These are phyloP conservation scores for Saxicola maurus DNA, from an alignment of 2,797 vertebrate species.

Conservation along the genomic window DNA sequence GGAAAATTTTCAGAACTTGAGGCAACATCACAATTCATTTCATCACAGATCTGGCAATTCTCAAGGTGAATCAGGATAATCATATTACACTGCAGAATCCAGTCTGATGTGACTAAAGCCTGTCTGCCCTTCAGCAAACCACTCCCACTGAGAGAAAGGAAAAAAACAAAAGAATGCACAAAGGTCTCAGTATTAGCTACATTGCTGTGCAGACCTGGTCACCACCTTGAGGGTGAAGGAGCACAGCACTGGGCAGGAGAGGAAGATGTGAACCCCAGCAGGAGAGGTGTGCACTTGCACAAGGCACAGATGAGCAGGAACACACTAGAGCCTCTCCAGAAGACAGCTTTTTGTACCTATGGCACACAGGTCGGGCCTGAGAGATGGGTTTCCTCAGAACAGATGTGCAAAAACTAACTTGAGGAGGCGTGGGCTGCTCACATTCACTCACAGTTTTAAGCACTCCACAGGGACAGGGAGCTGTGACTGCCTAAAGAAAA, in stretches of 20 bases:
- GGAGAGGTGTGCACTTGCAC: background rate
- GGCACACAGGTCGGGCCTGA: background rate
- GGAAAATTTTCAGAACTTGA: background rate
- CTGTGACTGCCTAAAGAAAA: rapidly evolving
- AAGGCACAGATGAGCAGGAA: background rate
- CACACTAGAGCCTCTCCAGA: background rate
- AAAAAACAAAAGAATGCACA: background rate
- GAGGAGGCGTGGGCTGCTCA: rapidly evolving
- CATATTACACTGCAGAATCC: background rate
- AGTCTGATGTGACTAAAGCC: background rate
- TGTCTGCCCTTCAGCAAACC: background rate
- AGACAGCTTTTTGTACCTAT: background rate
- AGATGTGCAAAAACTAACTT: background rate
- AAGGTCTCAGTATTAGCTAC: background rate
- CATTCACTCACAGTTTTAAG: background rate
- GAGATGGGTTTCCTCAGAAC: background rate
- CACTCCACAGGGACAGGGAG: background rate
- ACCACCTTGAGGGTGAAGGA: background rate
- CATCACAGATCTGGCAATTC: background rate
- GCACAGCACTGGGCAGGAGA: background rate
- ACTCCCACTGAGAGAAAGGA: rapidly evolving
- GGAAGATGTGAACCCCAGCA: background rate
- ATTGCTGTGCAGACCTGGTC: background rate
- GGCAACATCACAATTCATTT: background rate
- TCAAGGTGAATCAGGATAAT: background rate